Percentiles rank a stretch among this genome's conserved stretches.
phyloP scores from a whole-genome alignment of 2,113 vertebrate genomes.

The Argyrosomus japonicus region DNA sequence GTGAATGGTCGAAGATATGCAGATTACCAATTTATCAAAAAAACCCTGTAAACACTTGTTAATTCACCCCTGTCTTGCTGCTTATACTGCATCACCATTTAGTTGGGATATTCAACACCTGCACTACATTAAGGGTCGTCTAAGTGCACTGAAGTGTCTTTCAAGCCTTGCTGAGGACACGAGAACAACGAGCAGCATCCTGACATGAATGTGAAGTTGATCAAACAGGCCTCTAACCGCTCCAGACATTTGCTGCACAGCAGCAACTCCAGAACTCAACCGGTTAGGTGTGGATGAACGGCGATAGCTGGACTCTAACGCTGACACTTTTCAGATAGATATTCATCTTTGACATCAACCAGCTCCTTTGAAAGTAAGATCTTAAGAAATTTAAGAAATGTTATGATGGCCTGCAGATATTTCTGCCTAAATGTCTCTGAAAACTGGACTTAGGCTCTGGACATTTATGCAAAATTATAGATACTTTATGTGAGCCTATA shows the following conservation, averaged over 20 bases:
- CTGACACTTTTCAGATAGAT: conserved; percentile 14
- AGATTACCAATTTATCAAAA: neutral
- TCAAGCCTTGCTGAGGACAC: conserved; percentile 16
- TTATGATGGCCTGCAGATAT: neutral
- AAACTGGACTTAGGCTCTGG: neutral
- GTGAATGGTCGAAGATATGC: neutral
- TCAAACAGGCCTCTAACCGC: conserved; percentile 49
- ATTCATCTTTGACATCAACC: conserved; percentile 21
- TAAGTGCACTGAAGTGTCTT: conserved; percentile 8
- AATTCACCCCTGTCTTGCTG: neutral
- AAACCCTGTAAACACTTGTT: neutral
- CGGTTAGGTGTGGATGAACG: neutral
- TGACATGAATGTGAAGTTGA: conserved; percentile 17
- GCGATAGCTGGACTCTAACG: neutral
- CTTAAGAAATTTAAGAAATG: conserved; percentile 8
- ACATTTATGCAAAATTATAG: neutral
- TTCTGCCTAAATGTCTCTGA: neutral
- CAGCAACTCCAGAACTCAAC: conserved; percentile 17
- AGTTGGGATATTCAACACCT: neutral
- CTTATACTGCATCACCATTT: neutral
- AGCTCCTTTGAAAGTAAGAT: conserved; percentile 38
- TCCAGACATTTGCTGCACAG: conserved; percentile 23
- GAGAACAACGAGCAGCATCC: conserved; percentile 4
- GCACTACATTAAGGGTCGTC: neutral
- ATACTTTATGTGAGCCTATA: neutral